These are phyloP conservation scores for Ursus arctos DNA, from an alignment of 2,113 vertebrate species.

Conservation along the genomic window DNA sequence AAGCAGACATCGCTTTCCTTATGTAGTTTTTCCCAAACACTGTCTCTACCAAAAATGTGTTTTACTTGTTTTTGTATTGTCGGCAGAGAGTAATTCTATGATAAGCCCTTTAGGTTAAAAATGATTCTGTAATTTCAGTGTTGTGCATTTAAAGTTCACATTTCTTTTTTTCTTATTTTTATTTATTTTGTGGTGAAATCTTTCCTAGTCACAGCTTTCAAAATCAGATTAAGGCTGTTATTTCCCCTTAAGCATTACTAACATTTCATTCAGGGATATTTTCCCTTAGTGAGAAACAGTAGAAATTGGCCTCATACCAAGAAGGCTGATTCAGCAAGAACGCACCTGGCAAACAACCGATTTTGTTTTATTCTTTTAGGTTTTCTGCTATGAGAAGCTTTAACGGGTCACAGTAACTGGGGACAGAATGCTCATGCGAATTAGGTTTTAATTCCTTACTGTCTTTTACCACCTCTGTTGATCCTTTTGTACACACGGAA, in stretches of 20 bases:
- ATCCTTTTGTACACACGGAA: background rate
- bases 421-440: slow-evolving; percentile 51
- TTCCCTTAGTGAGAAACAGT: slow-evolving; percentile 52
- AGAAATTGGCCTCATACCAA: slow-evolving; percentile 70
- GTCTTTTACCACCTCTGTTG: background rate
- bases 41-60: background rate
- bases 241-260: slow-evolving; percentile 66
- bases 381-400: slow-evolving; percentile 56
- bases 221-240: background rate
- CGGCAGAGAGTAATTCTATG: background rate
- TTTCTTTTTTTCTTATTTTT: background rate
- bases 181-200: slow-evolving; percentile 23
- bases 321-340: slow-evolving; percentile 79
- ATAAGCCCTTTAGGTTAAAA: background rate
- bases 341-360: slow-evolving; percentile 69
- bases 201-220: slow-evolving; percentile 24
- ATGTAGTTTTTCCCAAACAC: background rate
- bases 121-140: slow-evolving; percentile 12
- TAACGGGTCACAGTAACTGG: slow-evolving; percentile 48
- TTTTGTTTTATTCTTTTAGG: slow-evolving; percentile 47
- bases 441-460: slow-evolving; percentile 52
- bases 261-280: slow-evolving; percentile 67
- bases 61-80: background rate
- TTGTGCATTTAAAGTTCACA: background rate
- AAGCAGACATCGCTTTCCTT: background rate